Conservation (phyloP, 2,113 vertebrate species). For the Zosterops lateralis region DNA sequence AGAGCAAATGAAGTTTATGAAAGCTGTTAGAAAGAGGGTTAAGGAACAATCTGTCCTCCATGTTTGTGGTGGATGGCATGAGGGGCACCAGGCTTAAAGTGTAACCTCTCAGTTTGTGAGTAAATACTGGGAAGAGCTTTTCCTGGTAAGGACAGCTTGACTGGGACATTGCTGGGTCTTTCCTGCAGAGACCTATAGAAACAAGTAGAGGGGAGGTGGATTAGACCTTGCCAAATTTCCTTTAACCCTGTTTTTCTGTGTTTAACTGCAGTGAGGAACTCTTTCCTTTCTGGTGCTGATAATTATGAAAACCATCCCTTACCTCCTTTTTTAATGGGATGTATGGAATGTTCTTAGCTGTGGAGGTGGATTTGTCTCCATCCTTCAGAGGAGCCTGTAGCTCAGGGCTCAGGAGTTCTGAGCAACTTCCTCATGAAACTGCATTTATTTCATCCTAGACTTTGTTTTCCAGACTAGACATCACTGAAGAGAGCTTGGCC, state of each 20-base stretch:
- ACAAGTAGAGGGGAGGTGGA: neutral
- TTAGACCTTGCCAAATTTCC: neutral
- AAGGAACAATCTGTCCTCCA: neutral
- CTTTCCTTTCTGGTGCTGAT: neutral
- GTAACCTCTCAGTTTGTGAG: neutral
- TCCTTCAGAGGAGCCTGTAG: neutral
- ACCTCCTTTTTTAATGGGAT: neutral
- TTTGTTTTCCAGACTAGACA: neutral
- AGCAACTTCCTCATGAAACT: neutral
- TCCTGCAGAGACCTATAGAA: neutral
- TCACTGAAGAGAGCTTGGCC: rapidly evolving
- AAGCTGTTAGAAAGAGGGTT: neutral
- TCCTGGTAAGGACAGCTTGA: neutral
- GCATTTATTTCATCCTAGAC: neutral
- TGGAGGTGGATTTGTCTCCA: neutral
- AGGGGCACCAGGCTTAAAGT: neutral
- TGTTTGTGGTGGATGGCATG: neutral
- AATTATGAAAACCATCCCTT: neutral
- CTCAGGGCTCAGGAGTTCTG: neutral
- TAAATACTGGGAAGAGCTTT: neutral
- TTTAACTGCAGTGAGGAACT: neutral
- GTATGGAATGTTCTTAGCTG: neutral
- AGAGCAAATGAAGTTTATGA: neutral
- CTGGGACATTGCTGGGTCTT: neutral
- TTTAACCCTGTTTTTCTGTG: neutral